Percentiles rank a stretch among this genome's conserved stretches.
Evolutionary conservation across 2,888 invertebrate species (phyloP).

Genomic region (Polydrusus tereticollis): DNA sequence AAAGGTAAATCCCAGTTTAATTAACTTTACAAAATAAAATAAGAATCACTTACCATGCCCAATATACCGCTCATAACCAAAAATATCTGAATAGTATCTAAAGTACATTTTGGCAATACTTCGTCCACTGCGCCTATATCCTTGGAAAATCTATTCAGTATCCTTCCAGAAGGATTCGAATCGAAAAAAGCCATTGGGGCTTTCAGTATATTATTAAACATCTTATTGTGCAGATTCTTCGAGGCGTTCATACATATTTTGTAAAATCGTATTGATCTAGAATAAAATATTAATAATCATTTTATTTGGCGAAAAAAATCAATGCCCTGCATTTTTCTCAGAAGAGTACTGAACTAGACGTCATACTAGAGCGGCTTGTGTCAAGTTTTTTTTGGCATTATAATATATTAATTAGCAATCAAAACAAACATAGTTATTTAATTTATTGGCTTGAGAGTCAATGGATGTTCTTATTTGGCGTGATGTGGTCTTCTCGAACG

Average conservation of each 20-base stretch:
- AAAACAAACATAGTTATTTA: too few relatives aligned
- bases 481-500: too few relatives aligned
- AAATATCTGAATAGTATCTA: conserved; percentile 76
- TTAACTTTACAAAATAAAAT: background rate
- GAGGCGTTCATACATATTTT: conserved; percentile 83
- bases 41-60: conserved; percentile 59
- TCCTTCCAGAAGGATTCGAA: conserved; percentile 84
- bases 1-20: too few relatives aligned
- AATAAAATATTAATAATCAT: background rate
- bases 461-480: too few relatives aligned
- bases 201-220: conserved; percentile 82
- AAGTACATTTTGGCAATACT: conserved; percentile 74
- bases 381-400: too few relatives aligned
- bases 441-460: too few relatives aligned
- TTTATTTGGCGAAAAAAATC: background rate
- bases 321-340: too few relatives aligned
- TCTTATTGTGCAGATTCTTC: conserved; percentile 79
- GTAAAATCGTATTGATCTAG: conserved; percentile 78
- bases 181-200: conserved; percentile 88
- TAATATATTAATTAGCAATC: too few relatives aligned
- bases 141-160: conserved; percentile 87
- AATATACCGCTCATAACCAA: conserved; percentile 73
- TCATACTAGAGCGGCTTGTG: too few relatives aligned
- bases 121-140: conserved; percentile 87
- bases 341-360: too few relatives aligned